Evolutionary conservation across 2,888 invertebrate genomes (phyloP), one percentile per base, ranked within the genome.

Genomic region (Acanthosepion pharaonis): DNA sequence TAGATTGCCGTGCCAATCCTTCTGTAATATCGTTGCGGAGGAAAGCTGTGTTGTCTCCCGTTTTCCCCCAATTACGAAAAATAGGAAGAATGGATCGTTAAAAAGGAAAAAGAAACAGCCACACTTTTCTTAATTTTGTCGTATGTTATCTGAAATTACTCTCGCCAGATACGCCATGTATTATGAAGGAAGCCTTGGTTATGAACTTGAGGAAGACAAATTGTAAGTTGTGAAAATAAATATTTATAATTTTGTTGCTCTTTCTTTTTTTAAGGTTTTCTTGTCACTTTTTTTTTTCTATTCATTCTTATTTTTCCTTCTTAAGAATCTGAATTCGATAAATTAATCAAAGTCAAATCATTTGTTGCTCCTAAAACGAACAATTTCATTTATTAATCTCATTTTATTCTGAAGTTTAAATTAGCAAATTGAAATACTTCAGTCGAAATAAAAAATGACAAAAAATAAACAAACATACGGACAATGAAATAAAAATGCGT

Each of bases 181-280:
- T 51, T 94, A 94, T 20, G 55, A 94, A 59, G 94, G 94, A 94
- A 53, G 51, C 18, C 98, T 98, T 96, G 98, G 98, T 97, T 98
- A 98, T 96, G 98, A 98, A 96, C 98, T 98, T 97, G 99, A 99
- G 97, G 98, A 98, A 97, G 98, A 98, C 97, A 98, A 98, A 98
- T 98, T 98, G 98, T 98, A 98, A 97, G 98, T 97, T 2, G 64
- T 8, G 28, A n/a, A n/a, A n/a, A 25, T 5, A 64, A 64, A 28
- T 51, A 51, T 51, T 51, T 51, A 51, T 5, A 4, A 28, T 64
- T 64, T 64, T 25, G 64, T 8, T 25, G 18, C 3, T 42, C 42
- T 42, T 42, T 2, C 42, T 42, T 25, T 25, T 64, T 25, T 64
- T 64, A 25, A 25, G 23, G 8, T 28, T 6, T 23, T 64, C 8